Base-by-base conservation (phyloP, 2,888 invertebrate species). In the Parthenolecanium corni region DNA sequence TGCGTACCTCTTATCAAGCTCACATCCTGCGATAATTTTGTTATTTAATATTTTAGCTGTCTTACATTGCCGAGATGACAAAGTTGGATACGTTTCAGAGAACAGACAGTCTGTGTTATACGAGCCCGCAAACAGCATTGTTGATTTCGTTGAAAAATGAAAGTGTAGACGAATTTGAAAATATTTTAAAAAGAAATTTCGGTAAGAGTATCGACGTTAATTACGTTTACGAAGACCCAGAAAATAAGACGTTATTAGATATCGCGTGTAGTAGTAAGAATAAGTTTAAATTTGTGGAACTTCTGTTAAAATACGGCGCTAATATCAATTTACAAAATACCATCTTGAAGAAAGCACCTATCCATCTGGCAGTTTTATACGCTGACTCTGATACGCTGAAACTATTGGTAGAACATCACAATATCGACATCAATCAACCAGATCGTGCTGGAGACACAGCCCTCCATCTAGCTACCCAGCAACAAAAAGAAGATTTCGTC, bases 311-410 rank as follows among this genome's bases (percentile, higher is more conserved):
- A 64, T 72, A 79, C 58, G 82, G 82, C 64, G 84, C 82, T 0
- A 76, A 82, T 70, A 78, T 82, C 0, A 81, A 82, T 67, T 76
- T 73, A 68, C 69, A 80, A 1, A 82, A 82, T 70, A 75, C 76
- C 66, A 75, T 75, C 2, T 77, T 79, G 58, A 76, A 78, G 16
- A 79, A 78, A 66, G 79, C 81, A n/a, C 81, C 84, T 0, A 75
- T 85, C 66, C 84, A 85, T 72, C 81, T 81, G 65, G 82, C 83
- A 2, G 77, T 80, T 0, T 79, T 80, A 70, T 75, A 74, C 52
- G 79, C 79, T 20, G 77, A 78, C 66, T 70, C 74, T 3, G 75
- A 76, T 46, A 77, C 77, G 9, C 69, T 83, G 47, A 71, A 73
- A 65, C 71, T 72, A 1, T 70, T 82, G 16, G 24, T 75, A 16